phyloP scores from a whole-genome alignment of 2,113 vertebrate genomes.

The Scortum barcoo region DNA sequence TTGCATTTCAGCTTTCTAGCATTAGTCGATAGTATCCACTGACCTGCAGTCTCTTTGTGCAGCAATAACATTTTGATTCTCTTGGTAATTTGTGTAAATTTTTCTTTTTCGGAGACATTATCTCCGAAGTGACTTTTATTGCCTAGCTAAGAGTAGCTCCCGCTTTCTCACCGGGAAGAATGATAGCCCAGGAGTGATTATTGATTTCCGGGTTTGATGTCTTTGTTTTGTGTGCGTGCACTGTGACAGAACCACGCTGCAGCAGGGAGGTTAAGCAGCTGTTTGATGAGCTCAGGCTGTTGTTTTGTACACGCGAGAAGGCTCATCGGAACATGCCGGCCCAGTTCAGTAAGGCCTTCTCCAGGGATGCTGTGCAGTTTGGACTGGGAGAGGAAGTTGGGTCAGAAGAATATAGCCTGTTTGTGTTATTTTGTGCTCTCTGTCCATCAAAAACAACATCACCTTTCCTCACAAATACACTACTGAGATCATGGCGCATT shows the following conservation, averaged over 20 bases:
- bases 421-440: background rate
- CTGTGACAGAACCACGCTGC: constrained; percentile 38
- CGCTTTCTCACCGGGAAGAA: constrained; percentile 3
- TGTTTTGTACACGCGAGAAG: constrained; percentile 53
- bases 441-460: background rate
- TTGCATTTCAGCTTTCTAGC: constrained; percentile 11
- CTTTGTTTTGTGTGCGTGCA: constrained; percentile 43
- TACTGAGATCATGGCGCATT: background rate
- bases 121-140: background rate
- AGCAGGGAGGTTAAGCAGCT: constrained; percentile 32
- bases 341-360: constrained; percentile 43
- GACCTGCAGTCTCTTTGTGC: background rate
- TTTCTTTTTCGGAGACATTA: constrained; percentile 1
- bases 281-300: constrained; percentile 46
- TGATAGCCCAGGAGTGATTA: constrained; percentile 33
- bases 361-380: constrained; percentile 40
- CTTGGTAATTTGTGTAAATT: background rate
- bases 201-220: constrained; percentile 55
- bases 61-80: background rate
- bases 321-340: constrained; percentile 47
- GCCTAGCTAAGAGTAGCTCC: background rate
- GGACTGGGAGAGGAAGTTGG: constrained; percentile 24
- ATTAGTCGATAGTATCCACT: background rate
- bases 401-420: constrained; percentile 12
- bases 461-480: background rate